Conservation (phyloP, 2,888 invertebrate species). For the Onthophagus sagittarius region DNA sequence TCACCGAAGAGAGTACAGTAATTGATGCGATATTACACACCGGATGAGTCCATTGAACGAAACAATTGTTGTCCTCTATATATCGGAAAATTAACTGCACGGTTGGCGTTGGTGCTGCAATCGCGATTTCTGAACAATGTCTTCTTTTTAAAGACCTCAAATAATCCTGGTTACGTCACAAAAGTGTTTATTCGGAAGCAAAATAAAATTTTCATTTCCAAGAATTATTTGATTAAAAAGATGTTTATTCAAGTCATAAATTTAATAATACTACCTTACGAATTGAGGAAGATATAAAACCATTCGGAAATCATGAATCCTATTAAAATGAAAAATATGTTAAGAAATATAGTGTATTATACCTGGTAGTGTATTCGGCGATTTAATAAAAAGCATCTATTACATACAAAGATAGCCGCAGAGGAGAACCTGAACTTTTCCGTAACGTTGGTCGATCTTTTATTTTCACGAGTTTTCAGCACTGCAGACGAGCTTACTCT, state of each 20-base stretch:
- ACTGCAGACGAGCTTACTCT: background rate
- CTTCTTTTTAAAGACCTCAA: background rate
- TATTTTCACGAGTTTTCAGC: background rate
- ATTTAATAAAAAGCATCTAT: background rate
- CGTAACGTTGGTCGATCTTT: background rate
- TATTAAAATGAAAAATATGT: background rate
- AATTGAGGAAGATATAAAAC: no score
- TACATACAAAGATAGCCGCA: background rate
- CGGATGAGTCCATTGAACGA: background rate
- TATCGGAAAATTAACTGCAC: background rate
- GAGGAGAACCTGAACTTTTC: background rate
- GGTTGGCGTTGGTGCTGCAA: background rate
- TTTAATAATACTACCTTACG: no score
- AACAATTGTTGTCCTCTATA: background rate
- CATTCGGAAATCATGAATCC: background rate
- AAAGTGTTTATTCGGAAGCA: background rate
- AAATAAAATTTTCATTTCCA: no score
- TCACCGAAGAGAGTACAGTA: background rate
- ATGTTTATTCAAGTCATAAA: no score
- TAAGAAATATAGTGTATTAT: background rate
- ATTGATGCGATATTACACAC: background rate
- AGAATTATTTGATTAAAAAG: no score
- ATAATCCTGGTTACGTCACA: background rate
- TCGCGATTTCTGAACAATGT: background rate
- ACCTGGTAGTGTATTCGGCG: background rate